Percentiles rank a stretch among this genome's conserved stretches.
phyloP scores from a whole-genome alignment of 2,888 invertebrate genomes.

The Trypoxylon attenuatum region DNA sequence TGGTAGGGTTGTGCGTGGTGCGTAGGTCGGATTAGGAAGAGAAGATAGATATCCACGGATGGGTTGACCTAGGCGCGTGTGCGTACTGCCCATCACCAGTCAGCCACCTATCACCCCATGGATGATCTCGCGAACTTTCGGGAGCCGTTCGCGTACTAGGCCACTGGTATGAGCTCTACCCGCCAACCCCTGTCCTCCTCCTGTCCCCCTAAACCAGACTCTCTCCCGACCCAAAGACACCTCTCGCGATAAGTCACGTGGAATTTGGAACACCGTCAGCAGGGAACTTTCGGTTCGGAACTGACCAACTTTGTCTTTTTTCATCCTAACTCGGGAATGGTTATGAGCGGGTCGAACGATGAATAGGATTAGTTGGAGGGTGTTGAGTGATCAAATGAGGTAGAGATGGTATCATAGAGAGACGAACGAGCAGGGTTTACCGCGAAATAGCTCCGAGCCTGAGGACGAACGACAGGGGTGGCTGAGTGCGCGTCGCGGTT shows the following conservation, averaged over 20 bases:
- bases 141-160: neutral
- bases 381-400: neutral
- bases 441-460: conserved; percentile 28
- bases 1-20: conserved; percentile 10
- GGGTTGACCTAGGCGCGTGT: conserved; percentile 40
- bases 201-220: too few species aligned
- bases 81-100: conserved; percentile 12
- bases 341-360: too few species aligned
- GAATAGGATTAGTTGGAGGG: too few species aligned
- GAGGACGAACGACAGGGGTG: conserved; percentile 63
- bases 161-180: neutral
- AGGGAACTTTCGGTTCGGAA: too few species aligned
- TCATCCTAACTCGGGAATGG: too few species aligned
- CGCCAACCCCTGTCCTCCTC: neutral
- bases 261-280: too few species aligned
- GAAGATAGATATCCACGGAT: conserved; percentile 15
- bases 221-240: too few species aligned
- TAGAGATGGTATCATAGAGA: neutral
- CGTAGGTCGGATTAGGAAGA: conserved; percentile 8
- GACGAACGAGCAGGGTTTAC: conserved; percentile 24
- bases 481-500: conserved; percentile 69
- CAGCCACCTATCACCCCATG: neutral
- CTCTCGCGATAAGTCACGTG: neutral
- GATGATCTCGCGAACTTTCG: neutral
- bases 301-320: too few species aligned